Evolutionary conservation across 2,797 vertebrate genomes (phyloP), one percentile per base, ranked within the genome.

Genomic region (Salarias fasciatus): DNA sequence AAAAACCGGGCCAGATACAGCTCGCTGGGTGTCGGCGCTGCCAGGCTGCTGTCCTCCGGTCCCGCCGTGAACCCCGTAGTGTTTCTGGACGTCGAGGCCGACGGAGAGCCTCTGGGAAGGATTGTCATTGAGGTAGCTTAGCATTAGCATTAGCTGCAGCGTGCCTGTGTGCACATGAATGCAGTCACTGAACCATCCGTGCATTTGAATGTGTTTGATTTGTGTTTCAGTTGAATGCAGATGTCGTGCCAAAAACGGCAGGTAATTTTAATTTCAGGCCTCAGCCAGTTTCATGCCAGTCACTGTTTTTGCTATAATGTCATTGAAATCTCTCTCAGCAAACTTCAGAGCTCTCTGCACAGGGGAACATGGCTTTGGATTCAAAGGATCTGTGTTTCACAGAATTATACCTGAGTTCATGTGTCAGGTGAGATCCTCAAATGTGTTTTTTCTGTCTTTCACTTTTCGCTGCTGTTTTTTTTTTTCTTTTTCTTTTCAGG

Each of bases 401-500:
- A 92, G 97, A 80, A 89, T 99, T 69, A 93, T 99, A 75, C 96
- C 96, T 2, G 92, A 93, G n/a, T 99, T 99, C 84, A 99, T 99
- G 97, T 99, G 97, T 86, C 96, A 99, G 95, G 96, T 98, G 83
- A 70, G 65, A 30, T 1, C 38, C 5, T 28, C 10, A 49, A n/a
- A n/a, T n/a, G n/a, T n/a, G n/a, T n/a, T n/a, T n/a, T n/a, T n/a
- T n/a, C n/a, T n/a, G n/a, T n/a, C n/a, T n/a, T 35, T n/a, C n/a
- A n/a, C n/a, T n/a, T n/a, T n/a, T n/a, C n/a, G n/a, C n/a, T n/a
- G n/a, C n/a, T n/a, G n/a, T n/a, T n/a, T n/a, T n/a, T n/a, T n/a
- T n/a, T n/a, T n/a, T n/a, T n/a, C n/a, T n/a, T n/a, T n/a, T n/a
- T n/a, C n/a, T 36, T 9, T 9, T 3, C 3, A 12, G 33, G 5